Evolutionary conservation across 2,797 vertebrate genomes (phyloP).

Genomic region (Hozukius guyotensis): DNA sequence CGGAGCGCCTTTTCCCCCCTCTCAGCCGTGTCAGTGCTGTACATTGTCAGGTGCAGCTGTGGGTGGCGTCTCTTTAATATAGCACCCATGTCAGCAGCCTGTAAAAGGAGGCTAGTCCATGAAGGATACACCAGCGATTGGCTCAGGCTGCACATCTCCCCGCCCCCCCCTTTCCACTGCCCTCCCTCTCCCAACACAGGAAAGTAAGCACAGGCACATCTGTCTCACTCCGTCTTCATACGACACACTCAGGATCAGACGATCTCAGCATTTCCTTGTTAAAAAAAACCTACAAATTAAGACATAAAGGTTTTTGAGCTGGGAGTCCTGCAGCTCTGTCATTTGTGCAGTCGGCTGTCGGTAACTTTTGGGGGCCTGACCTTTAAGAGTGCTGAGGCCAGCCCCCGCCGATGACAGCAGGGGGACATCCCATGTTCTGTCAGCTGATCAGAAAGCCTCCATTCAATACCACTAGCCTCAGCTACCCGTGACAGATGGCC

Average conservation of each 20-base stretch:
- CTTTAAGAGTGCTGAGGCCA: conserved; percentile 65
- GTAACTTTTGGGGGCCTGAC: conserved; percentile 57
- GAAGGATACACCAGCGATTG: conserved; percentile 51
- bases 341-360: conserved; percentile 33
- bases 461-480: conserved; percentile 52
- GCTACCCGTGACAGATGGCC: conserved; percentile 56
- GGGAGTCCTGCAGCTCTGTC: not conserved
- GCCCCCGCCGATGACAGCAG: conserved; percentile 55
- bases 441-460: conserved; percentile 71
- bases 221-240: conserved; percentile 57
- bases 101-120: conserved; percentile 90
- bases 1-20: not conserved
- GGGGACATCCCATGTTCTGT: conserved; percentile 64
- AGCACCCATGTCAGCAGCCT: conserved; percentile 82
- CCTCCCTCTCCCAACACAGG: conserved; percentile 33
- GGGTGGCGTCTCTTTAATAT: conserved; percentile 83
- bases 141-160: conserved; percentile 27
- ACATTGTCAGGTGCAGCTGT: conserved; percentile 89
- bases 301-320: not conserved
- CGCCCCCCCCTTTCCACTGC: conserved; percentile 3
- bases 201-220: conserved; percentile 67
- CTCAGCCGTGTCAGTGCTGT: conserved; percentile 68
- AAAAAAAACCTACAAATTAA: not conserved
- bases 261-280: not conserved
- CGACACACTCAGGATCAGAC: not conserved